A percentile compares a stretch with the other conserved stretches of the same genome.
These are phyloP conservation scores for Otus sunia DNA, from an alignment of 2,113 vertebrate species.

Conservation along the genomic window DNA sequence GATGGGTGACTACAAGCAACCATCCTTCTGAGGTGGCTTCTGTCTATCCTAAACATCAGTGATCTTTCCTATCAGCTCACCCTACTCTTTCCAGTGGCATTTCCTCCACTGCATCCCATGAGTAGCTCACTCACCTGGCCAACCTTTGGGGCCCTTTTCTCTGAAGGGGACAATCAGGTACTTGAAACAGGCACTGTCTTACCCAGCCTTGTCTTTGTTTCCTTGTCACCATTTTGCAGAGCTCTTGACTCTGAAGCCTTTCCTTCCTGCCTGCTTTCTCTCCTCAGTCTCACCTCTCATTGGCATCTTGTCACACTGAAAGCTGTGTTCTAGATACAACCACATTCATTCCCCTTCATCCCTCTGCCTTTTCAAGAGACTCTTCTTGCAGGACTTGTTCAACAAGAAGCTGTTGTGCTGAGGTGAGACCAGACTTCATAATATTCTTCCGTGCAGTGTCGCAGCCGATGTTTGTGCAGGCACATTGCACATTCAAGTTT, in stretches of 20 bases:
- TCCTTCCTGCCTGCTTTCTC: not conserved
- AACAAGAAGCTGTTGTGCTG: not conserved
- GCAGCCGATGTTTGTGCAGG: not conserved
- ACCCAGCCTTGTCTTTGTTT: not conserved
- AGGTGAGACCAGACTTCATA: not conserved
- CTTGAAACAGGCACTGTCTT: not conserved
- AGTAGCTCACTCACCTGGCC: not conserved
- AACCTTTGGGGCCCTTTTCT: not conserved
- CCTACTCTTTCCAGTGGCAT: not conserved
- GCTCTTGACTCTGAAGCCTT: not conserved
- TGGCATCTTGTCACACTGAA: not conserved
- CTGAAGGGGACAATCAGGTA: not conserved
- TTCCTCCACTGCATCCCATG: not conserved
- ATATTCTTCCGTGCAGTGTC: not conserved
- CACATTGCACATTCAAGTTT: not conserved
- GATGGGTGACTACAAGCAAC: not conserved
- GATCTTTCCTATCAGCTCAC: not conserved
- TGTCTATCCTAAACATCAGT: not conserved
- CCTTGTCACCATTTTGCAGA: not conserved
- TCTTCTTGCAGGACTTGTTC: not conserved
- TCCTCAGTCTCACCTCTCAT: not conserved
- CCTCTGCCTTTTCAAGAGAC: not conserved
- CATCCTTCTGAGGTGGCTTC: not conserved
- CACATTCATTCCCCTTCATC: not conserved
- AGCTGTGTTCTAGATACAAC: not conserved